A percentile compares a stretch with the other conserved stretches of the same genome.
phyloP scores from a whole-genome alignment of 1,140 invertebrate genomes.

The Temnothorax curvispinosus region DNA sequence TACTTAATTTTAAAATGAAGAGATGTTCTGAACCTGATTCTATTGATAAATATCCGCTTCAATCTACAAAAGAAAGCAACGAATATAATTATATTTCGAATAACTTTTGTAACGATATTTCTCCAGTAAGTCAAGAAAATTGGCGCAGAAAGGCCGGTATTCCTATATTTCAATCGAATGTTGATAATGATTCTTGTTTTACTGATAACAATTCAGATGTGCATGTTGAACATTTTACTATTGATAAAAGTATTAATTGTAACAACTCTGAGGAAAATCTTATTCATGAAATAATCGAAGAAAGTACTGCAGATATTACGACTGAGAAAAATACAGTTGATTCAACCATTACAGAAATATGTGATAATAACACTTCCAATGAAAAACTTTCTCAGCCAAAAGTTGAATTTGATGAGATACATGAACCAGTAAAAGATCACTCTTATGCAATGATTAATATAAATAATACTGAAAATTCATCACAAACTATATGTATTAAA shows the following conservation, averaged over 20 bases:
- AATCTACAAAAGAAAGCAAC: background rate
- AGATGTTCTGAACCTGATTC: background rate
- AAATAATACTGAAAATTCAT: background rate
- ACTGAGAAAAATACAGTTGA: background rate
- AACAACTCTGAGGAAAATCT: background rate
- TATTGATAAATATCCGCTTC: background rate
- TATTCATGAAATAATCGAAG: background rate
- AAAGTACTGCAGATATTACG: background rate
- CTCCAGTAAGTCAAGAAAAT: constrained; percentile 5
- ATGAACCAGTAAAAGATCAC: background rate
- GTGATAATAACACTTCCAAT: too few relatives aligned
- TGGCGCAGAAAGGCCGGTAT: background rate
- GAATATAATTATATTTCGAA: background rate
- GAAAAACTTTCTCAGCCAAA: too few relatives aligned
- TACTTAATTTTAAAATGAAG: constrained; percentile 8
- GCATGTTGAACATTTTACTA: background rate
- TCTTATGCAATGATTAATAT: background rate
- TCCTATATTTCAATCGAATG: background rate
- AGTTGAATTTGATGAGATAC: too few relatives aligned
- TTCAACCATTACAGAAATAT: background rate
- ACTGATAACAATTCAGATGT: background rate
- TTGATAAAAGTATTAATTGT: background rate
- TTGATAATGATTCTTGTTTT: background rate
- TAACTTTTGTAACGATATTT: background rate
- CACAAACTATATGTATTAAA: too few relatives aligned